These are phyloP conservation scores for Papilio elwesi DNA, from an alignment of 2,888 invertebrate genomes.

Conservation along the genomic window DNA sequence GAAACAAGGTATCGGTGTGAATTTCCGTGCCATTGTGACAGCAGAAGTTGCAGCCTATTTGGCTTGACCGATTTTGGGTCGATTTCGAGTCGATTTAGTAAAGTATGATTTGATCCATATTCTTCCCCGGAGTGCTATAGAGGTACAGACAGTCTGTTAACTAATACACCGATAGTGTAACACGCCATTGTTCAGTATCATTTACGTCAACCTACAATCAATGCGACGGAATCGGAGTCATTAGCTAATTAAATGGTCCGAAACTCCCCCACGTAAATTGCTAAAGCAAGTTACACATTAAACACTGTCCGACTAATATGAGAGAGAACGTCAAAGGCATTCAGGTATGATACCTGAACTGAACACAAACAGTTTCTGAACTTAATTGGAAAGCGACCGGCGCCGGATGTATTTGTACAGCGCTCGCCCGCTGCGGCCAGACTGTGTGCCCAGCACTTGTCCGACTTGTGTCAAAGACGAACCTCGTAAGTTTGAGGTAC, in stretches of 20 bases:
- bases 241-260: slow-evolving; percentile 46
- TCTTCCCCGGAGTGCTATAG: no score
- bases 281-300: slow-evolving; percentile 60
- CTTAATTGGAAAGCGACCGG: slow-evolving; percentile 77
- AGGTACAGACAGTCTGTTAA: no score
- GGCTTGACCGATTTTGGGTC: no score
- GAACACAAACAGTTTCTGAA: slow-evolving; percentile 69
- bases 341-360: slow-evolving; percentile 67
- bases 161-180: not conserved
- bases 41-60: no score
- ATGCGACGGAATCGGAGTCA: slow-evolving; percentile 21
- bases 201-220: not conserved
- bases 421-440: slow-evolving; percentile 60
- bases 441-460: slow-evolving; percentile 72
- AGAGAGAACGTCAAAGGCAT: slow-evolving; percentile 71
- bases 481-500: slow-evolving; percentile 31
- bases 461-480: slow-evolving; percentile 69
- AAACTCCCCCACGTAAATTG: slow-evolving; percentile 45
- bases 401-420: slow-evolving; percentile 70
- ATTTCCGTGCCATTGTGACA: no score
- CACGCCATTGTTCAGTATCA: not conserved
- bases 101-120: no score
- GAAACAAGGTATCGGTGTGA: no score
- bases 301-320: slow-evolving; percentile 56
- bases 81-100: no score